phyloP scores from a whole-genome alignment of 2,113 vertebrate genomes.

The Lophochroa leadbeateri region DNA sequence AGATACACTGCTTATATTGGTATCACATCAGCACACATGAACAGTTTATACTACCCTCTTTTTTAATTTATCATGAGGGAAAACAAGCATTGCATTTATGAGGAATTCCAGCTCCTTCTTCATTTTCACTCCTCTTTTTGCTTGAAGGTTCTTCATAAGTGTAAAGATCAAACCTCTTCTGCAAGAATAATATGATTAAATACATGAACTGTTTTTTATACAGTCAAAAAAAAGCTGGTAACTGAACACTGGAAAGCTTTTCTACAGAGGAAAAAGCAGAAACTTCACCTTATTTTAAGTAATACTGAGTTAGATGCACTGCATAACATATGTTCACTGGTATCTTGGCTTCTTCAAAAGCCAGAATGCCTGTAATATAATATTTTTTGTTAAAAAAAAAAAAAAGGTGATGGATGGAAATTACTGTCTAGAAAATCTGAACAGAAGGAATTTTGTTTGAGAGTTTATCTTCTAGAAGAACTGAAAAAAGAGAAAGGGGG shows the following conservation, averaged over 20 bases:
- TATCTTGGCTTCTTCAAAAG: background rate
- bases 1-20: background rate
- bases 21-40: background rate
- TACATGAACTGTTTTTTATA: background rate
- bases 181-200: background rate
- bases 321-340: background rate
- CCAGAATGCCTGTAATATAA: background rate
- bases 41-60: background rate
- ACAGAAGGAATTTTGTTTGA: background rate
- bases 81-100: background rate
- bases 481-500: background rate
- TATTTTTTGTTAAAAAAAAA: background rate
- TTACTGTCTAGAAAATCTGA: background rate
- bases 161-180: background rate
- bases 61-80: slow-evolving; percentile 30
- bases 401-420: background rate
- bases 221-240: background rate
- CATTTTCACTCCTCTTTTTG: background rate
- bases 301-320: background rate
- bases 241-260: background rate
- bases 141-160: background rate
- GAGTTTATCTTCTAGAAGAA: background rate
- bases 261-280: background rate
- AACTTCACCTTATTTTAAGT: slow-evolving; percentile 32
- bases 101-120: background rate